phyloP scores from a whole-genome alignment of 1,140 invertebrate genomes.

The Calycopis cecrops region DNA sequence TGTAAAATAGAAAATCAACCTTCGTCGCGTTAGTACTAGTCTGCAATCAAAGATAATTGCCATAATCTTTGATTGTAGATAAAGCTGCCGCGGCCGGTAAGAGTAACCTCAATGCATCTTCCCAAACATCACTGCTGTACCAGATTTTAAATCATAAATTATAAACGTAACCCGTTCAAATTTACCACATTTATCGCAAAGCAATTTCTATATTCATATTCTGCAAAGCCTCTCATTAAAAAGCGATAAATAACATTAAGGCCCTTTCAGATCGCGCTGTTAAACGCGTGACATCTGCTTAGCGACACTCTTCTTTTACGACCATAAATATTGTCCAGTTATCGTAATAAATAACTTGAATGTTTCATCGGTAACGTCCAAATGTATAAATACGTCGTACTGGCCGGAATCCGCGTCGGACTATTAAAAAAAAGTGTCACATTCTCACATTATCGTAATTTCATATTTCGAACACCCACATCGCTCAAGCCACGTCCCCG shows the following conservation, averaged over 20 bases:
- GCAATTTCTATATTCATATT: slow-evolving; percentile 10
- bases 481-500: slow-evolving; percentile 35
- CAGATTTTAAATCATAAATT: neutral
- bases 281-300: slow-evolving; percentile 50
- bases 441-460: slow-evolving; percentile 62
- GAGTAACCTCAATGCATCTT: no score
- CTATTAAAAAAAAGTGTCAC: slow-evolving; percentile 49
- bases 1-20: no score
- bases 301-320: slow-evolving; percentile 42
- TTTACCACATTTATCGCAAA: neutral
- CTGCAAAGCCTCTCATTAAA: slow-evolving; percentile 48
- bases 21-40: no score
- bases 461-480: slow-evolving; percentile 71
- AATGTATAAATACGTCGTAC: slow-evolving; percentile 36
- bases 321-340: slow-evolving; percentile 55
- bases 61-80: no score
- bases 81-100: no score
- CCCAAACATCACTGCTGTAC: no score
- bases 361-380: slow-evolving; percentile 32
- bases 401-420: slow-evolving; percentile 32
- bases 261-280: slow-evolving; percentile 47
- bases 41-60: no score
- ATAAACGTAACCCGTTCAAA: neutral
- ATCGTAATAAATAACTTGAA: slow-evolving; percentile 40
- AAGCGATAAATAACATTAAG: slow-evolving; percentile 70